These are phyloP conservation scores for Agraylea sexmaculata DNA, from an alignment of 1,140 invertebrate species.

Conservation along the genomic window DNA sequence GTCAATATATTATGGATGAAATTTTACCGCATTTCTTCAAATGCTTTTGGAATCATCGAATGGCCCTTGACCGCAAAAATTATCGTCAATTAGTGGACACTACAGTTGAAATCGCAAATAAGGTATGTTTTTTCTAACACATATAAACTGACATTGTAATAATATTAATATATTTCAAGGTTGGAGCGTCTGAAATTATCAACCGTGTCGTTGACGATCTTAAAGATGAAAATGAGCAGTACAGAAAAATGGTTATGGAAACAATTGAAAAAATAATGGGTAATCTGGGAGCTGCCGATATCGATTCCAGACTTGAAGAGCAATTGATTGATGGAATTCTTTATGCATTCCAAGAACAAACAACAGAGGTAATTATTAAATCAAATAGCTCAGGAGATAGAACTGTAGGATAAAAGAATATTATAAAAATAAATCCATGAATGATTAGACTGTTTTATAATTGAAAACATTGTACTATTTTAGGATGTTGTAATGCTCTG, in stretches of 20 bases:
- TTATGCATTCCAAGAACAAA: constrained; percentile 99
- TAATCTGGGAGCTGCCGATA: constrained; percentile 93
- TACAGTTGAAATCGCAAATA: constrained; percentile 99
- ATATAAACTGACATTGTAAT: neutral
- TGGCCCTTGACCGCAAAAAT: constrained; percentile 96
- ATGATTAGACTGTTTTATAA: too few relatives aligned
- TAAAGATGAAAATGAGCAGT: constrained; percentile 99
- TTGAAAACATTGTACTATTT: too few relatives aligned
- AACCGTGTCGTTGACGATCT: constrained; percentile 97
- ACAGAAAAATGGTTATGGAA: constrained; percentile 99
- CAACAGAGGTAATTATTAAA: constrained; percentile 79
- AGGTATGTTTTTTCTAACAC: constrained; percentile 37
- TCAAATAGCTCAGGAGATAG: neutral
- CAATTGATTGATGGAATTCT: constrained; percentile 98
- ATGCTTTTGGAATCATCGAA: constrained; percentile 99
- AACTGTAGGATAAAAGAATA: neutral
- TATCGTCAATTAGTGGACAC: constrained; percentile 98
- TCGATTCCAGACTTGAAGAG: constrained; percentile 95
- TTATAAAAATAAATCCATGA: too few relatives aligned
- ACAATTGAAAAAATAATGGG: constrained; percentile 99
- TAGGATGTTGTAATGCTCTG: constrained; percentile 99
- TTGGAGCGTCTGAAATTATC: constrained; percentile 97
- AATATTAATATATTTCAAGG: constrained; percentile 28
- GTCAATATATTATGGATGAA: constrained; percentile 98
- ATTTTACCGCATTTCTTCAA: constrained; percentile 99